Percentiles rank a stretch among this genome's conserved stretches.
These are phyloP conservation scores for fruit fly (Drosophila melanogaster) DNA, from an alignment of 1,140 invertebrate species.

Conservation along the genomic window DNA sequence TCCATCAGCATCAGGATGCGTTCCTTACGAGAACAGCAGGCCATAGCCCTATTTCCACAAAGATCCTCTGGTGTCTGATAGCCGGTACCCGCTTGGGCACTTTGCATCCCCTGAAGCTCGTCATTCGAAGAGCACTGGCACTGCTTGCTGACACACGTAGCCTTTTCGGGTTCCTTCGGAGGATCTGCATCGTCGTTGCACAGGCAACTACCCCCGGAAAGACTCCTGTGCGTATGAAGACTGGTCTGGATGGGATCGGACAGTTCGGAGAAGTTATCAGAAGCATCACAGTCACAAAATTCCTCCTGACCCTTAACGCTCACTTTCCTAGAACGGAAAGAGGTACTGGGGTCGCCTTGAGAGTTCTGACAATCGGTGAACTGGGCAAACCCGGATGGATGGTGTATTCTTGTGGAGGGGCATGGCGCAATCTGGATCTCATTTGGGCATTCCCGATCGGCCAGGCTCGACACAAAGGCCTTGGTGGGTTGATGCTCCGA, in stretches of 20 bases:
- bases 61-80: constrained; percentile 3
- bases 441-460: neutral
- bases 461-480: too few relatives aligned
- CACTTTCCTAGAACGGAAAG: neutral
- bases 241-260: constrained; percentile 16
- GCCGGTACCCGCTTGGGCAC: neutral
- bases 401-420: constrained; percentile 14
- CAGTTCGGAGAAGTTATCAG: too few relatives aligned
- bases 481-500: neutral
- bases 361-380: neutral
- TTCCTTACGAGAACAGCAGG: constrained; percentile 25
- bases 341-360: neutral
- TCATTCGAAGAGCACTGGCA: constrained; percentile 8
- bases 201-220: constrained; percentile 7
- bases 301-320: neutral
- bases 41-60: neutral
- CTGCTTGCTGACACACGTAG: neutral
- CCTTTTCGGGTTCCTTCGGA: neutral
- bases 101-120: neutral
- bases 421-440: neutral
- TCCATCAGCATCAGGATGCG: constrained; percentile 31
- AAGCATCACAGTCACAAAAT: constrained; percentile 23
- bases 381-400: constrained; percentile 5
- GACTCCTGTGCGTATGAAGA: constrained; percentile 12
- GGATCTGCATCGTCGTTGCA: neutral